A percentile compares a stretch with the other conserved stretches of the same genome.
Conservation (phyloP, 2,888 invertebrate genomes). For the Sinodicranocentrus sp. region DNA sequence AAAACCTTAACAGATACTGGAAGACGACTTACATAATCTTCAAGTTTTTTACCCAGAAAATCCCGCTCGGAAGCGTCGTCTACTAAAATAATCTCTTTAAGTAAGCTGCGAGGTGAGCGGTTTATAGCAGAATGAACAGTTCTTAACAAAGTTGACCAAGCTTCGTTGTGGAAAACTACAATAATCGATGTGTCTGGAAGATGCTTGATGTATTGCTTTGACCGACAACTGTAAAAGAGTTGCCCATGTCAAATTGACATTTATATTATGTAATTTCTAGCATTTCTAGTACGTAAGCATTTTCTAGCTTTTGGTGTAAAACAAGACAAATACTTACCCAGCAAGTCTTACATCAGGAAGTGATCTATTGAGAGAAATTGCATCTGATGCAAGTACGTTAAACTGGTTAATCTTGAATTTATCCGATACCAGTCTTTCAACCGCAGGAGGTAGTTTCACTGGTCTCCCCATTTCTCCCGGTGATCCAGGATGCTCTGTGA, state of each 20-base stretch:
- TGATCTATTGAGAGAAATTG: slow-evolving; percentile 97
- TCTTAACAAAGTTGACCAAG: slow-evolving; percentile 94
- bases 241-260: neutral
- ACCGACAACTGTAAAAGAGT: slow-evolving; percentile 84
- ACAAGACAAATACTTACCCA: slow-evolving; percentile 91
- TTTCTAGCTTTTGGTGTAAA: no score
- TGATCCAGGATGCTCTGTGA: slow-evolving; percentile 84
- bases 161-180: slow-evolving; percentile 94
- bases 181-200: slow-evolving; percentile 97
- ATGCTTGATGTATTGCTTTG: slow-evolving; percentile 86
- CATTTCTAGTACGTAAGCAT: no score
- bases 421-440: slow-evolving; percentile 93
- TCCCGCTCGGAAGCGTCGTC: slow-evolving; percentile 97
- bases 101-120: slow-evolving; percentile 88
- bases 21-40: slow-evolving; percentile 91
- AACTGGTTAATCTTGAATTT: slow-evolving; percentile 99
- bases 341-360: slow-evolving; percentile 95
- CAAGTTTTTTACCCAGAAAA: slow-evolving; percentile 91
- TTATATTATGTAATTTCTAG: neutral
- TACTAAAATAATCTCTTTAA: slow-evolving; percentile 92
- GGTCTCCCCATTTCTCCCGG: slow-evolving; percentile 95
- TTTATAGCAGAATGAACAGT: slow-evolving; percentile 80
- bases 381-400: slow-evolving; percentile 97
- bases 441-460: slow-evolving; percentile 92
- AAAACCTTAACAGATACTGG: slow-evolving; percentile 92